Conservation (phyloP, 2,888 invertebrate genomes). For the Allolobophora icterica region DNA sequence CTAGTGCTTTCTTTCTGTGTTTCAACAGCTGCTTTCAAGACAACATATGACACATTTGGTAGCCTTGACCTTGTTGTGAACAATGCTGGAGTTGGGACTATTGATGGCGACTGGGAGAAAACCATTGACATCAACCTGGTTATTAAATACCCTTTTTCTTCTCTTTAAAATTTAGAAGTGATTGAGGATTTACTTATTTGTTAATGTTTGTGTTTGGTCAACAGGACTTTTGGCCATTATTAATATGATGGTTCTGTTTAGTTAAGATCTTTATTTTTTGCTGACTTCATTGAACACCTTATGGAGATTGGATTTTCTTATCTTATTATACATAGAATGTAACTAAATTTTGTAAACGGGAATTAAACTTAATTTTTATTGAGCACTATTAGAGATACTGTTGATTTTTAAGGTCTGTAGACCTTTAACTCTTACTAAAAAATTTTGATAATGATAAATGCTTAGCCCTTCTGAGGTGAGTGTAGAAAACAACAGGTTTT, state of each 20-base stretch:
- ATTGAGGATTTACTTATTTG: not conserved
- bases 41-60: constrained; percentile 45
- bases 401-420: no score
- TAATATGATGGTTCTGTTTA: not conserved
- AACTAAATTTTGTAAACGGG: no score
- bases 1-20: not conserved
- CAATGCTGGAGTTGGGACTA: constrained; percentile 45
- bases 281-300: no score
- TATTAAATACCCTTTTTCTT: not conserved
- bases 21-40: constrained; percentile 37
- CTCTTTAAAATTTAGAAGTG: not conserved
- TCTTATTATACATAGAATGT: no score
- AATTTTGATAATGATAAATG: not conserved
- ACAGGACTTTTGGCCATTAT: no score
- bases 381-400: no score
- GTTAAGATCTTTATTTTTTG: not conserved
- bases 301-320: no score
- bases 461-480: not conserved
- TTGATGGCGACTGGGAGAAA: constrained; percentile 38
- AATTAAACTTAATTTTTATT: no score
- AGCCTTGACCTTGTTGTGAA: constrained; percentile 44
- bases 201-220: not conserved
- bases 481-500: not conserved
- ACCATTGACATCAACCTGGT: constrained; percentile 44
- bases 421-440: no score